These are phyloP conservation scores for Heteromyza rotundicornis DNA, from an alignment of 2,888 invertebrate genomes.

Conservation along the genomic window DNA sequence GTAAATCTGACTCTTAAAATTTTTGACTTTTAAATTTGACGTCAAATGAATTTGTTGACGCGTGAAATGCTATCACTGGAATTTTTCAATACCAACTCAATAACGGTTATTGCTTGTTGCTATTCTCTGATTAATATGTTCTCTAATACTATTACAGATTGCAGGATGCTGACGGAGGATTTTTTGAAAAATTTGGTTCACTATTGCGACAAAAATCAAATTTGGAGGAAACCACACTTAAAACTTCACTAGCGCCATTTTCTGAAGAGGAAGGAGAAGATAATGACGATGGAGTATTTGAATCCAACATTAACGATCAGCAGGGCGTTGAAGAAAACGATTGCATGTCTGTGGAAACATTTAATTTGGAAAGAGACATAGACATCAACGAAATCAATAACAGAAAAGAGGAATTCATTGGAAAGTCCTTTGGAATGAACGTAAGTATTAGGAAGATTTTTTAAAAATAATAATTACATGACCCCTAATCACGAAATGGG, in stretches of 20 bases:
- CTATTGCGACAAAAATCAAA: constrained; percentile 71
- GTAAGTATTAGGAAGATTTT: no score
- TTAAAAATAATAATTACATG: no score
- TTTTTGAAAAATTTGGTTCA: constrained; percentile 83
- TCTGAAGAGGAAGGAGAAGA: constrained; percentile 49
- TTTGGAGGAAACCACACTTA: constrained; percentile 58
- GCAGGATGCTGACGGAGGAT: constrained; percentile 82
- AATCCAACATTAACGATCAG: constrained; percentile 25
- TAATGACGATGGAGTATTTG: constrained; percentile 29
- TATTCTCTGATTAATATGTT: no score
- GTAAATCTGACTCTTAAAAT: background rate
- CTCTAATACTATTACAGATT: no score
- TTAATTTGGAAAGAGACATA: constrained; percentile 30
- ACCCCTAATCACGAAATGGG: no score
- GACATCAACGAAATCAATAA: constrained; percentile 33
- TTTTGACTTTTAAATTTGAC: background rate
- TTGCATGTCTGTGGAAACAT: constrained; percentile 38
- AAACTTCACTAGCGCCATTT: constrained; percentile 66
- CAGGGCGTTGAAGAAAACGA: constrained; percentile 28
- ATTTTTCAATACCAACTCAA: no score
- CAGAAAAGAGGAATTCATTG: constrained; percentile 64
- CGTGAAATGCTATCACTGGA: no score
- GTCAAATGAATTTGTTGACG: background rate
- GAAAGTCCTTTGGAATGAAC: constrained; percentile 74
- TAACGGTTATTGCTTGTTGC: no score